Evolutionary conservation across 2,888 invertebrate genomes (phyloP), one percentile per base, ranked within the genome.

Genomic region (Mythimna vitellina): DNA sequence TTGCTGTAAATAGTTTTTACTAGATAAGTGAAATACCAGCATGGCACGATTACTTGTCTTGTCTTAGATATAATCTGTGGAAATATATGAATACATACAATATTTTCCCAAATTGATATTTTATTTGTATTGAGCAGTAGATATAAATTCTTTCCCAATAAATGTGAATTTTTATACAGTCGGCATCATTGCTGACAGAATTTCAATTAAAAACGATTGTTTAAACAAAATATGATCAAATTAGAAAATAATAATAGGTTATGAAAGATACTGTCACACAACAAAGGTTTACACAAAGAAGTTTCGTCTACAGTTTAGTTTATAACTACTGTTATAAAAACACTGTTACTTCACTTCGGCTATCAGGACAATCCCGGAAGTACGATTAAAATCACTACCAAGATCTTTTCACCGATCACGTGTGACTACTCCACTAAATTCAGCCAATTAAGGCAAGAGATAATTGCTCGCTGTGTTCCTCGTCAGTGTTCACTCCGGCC

Each of bases 41-140:
- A 75, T 70, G 62, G 65, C 65, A 61, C 56, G 42, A 68, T 69
- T 64, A 70, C 63, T 73, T 62, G 62, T 70, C 35, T 73, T 82
- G 62, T 73, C 29, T 72, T 81, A 80, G 73, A 71, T 84, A 20
- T 81, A 78, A 82, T 66, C 58, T 76, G 65, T 65, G 73, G 56
- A 68, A 72, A 65, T 53, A 68, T 42, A 72, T 73, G 76, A 87
- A 86, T 87, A 86, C 85, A 86, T 70, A 29, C 58, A 73, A 81
- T 74, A 74, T 78, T 82, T 87, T 75, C 67, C 65, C 29, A 2
- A 65, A 35, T 49, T 82, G 80, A 84, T 80, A 87, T 86, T 86
- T 86, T 86, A 86, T 86, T 86, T 86, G 46, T 57, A 66, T 75
- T 58, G 61, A 64, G 64, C 42, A 68, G 64, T 79, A 70, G 66